Conservation (phyloP, 1,140 invertebrate species). For the Drosophila lacertosa region DNA sequence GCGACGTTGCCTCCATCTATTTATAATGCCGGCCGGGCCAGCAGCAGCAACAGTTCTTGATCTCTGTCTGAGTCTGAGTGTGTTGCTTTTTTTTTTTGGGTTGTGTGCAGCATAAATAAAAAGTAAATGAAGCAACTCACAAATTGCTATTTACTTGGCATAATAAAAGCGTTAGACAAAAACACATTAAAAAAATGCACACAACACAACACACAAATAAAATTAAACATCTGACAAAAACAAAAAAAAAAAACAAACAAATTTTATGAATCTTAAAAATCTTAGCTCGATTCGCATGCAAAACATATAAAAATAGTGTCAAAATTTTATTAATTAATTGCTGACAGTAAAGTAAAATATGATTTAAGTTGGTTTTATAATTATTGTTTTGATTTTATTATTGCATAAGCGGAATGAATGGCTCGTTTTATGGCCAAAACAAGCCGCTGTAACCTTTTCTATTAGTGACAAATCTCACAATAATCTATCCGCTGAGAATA, state of each 20-base stretch:
- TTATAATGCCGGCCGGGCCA: constrained; percentile 52
- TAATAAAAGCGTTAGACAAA: constrained; percentile 35
- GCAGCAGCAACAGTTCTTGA: constrained; percentile 33
- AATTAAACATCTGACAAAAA: constrained; percentile 17
- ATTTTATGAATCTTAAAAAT: constrained; percentile 1
- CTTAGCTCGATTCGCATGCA: not conserved
- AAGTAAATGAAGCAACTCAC: constrained; percentile 31
- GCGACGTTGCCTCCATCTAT: constrained; percentile 68
- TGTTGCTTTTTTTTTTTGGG: not conserved
- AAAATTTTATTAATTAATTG: not conserved
- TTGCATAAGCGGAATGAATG: constrained; percentile 4
- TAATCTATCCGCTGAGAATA: constrained; percentile 31
- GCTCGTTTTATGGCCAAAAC: not conserved
- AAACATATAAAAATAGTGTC: no score
- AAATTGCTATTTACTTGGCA: constrained; percentile 10
- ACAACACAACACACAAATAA: constrained; percentile 21
- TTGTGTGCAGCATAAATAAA: constrained; percentile 32
- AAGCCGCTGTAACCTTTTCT: constrained; percentile 18
- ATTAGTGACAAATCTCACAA: constrained; percentile 50
- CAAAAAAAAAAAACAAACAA: constrained; percentile 6
- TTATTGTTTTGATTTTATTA: constrained; percentile 1
- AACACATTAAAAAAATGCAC: constrained; percentile 7
- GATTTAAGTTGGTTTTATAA: not conserved
- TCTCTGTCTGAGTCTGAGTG: constrained; percentile 39
- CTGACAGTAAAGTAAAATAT: no score